phyloP scores from a whole-genome alignment of 2,888 invertebrate genomes.

The Archips xylosteana region DNA sequence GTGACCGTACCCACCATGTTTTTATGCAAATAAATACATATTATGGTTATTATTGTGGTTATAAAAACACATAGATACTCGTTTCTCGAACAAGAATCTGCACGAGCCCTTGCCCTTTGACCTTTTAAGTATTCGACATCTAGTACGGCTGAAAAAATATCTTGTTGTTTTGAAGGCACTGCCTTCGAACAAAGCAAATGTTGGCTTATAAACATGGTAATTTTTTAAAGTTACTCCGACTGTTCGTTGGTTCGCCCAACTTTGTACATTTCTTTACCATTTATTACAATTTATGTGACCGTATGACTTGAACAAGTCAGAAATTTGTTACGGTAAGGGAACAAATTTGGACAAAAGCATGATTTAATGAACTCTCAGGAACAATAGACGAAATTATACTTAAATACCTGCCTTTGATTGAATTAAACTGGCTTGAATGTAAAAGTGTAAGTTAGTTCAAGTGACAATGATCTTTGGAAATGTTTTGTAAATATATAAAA shows the following conservation, averaged over 20 bases:
- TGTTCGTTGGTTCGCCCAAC: constrained; percentile 27
- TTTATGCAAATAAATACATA: too few relatives aligned
- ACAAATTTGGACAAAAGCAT: constrained; percentile 18
- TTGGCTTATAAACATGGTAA: constrained; percentile 39
- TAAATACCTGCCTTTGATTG: constrained; percentile 3
- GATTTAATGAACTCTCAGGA: constrained; percentile 1
- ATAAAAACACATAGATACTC: background rate
- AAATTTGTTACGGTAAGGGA: constrained; percentile 17
- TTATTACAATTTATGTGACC: constrained; percentile 38
- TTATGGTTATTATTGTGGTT: too few relatives aligned
- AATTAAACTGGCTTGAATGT: background rate
- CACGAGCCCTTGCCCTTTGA: background rate
- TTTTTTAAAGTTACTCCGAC: constrained; percentile 24
- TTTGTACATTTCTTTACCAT: constrained; percentile 39
- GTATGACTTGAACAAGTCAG: constrained; percentile 31
- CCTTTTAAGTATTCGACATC: background rate
- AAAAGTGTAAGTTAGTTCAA: background rate
- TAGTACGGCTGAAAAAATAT: constrained; percentile 3
- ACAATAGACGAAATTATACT: constrained; percentile 10
- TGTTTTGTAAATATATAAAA: background rate
- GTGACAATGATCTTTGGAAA: background rate
- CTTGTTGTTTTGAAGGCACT: constrained; percentile 14
- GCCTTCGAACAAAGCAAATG: constrained; percentile 27
- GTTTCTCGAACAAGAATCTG: background rate
- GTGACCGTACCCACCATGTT: too few relatives aligned